Percentiles rank a stretch among this genome's conserved stretches.
Evolutionary conservation across 2,113 vertebrate genomes (phyloP).

Genomic region (Paramormyrops kingsleyae): DNA sequence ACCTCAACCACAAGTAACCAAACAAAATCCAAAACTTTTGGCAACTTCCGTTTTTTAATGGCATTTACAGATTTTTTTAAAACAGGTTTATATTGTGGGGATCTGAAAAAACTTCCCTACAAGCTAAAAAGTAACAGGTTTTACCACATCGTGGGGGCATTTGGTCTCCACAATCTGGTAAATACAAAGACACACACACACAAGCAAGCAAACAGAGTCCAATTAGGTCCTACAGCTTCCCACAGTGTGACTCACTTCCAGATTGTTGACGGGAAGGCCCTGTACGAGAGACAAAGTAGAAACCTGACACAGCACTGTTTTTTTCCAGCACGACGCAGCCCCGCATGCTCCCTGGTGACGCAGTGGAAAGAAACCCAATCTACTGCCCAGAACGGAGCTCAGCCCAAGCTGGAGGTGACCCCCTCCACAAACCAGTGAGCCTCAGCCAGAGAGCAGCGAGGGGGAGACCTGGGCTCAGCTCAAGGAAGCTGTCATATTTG

Average conservation of each 20-base stretch:
- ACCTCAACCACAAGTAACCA: neutral
- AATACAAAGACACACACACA: neutral
- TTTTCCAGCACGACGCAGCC: neutral
- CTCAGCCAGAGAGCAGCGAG: neutral
- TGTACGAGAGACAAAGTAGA: neutral
- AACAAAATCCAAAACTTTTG: neutral
- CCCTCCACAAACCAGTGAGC: neutral
- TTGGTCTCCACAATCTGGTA: neutral
- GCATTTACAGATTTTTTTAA: neutral
- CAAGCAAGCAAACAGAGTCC: neutral
- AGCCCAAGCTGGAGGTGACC: neutral
- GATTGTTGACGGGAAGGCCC: neutral
- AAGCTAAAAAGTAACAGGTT: neutral
- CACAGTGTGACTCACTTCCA: neutral
- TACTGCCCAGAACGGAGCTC: neutral
- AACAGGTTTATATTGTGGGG: neutral
- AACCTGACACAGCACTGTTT: neutral
- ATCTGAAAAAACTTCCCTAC: neutral
- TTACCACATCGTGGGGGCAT: neutral
- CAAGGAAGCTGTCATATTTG: neutral
- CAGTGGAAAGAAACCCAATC: slow-evolving; percentile 14
- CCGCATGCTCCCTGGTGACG: neutral
- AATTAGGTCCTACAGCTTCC: neutral
- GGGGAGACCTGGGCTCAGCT: neutral
- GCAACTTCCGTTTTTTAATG: neutral